Base-by-base conservation (phyloP, 2,888 invertebrate genomes). In the Caenorhabditis drosophilae region DNA sequence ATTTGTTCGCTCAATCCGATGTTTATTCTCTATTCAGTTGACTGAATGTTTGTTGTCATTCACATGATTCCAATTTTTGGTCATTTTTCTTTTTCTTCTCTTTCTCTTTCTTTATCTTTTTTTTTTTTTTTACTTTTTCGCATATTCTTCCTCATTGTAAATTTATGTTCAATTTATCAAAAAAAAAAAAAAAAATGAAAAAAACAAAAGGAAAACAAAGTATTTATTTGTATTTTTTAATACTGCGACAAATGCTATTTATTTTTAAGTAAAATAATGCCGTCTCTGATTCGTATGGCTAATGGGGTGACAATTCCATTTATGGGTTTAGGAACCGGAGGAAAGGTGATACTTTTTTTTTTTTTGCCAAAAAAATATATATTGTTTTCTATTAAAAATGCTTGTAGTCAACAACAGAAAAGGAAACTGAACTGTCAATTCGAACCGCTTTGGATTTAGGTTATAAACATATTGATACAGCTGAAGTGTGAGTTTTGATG, bases 381-480 rank as follows among this genome's bases (percentile, higher is more conserved):
- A 34, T 36, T 49, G 15, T 25, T 18, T 18, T 11, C 20, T 20
- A 12, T 20, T 18, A 22, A 18, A 7, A 46, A 46, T 22, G 7
- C 25, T 34, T 11, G 27, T 7, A 25, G 26, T 26, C 40, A 26
- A 9, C 26, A 34, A 12, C 54, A 2, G 50, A 54, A 4, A 20
- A 48, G 23, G 40, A 40, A 22, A 34, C 31, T 20, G 60, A 64
- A n/a, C 12, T 27, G 7, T 27, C 63, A 12, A 20, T 68, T 0
- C 40, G 55, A 34, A 55, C 50, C 2, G 78, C 78, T 7, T 44
- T 78, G 40, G 72, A 78, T 27, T 41, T 64, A 1, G 76, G 77
- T 0, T 78, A 78, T 48, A 58, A 67, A 1, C 70, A 67, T 23
- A 70, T 78, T 31, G 91, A 91, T 85, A 91, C 90, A 31, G 91